phyloP scores from a whole-genome alignment of 2,888 invertebrate species.

The Uropetala carovei region DNA sequence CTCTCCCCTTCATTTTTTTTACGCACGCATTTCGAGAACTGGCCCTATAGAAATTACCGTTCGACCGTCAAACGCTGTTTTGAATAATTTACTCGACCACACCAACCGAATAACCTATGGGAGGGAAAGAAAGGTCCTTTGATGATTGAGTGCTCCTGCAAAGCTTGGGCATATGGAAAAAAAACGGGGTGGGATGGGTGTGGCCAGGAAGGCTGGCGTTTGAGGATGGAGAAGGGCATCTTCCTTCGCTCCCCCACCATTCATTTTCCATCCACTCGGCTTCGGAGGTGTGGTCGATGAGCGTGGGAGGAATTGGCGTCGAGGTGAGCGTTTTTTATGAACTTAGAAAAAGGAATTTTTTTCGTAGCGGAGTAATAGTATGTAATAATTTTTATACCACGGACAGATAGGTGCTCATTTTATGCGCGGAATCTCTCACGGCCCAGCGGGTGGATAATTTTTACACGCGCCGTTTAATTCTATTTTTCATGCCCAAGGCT shows the following conservation, averaged over 20 bases:
- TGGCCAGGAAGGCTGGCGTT: background rate
- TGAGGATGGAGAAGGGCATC: background rate
- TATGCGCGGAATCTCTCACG: no score
- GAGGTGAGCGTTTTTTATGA: background rate
- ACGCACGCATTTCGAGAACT: background rate
- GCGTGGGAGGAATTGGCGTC: background rate
- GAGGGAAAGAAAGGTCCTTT: background rate
- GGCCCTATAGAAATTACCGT: conserved; percentile 1
- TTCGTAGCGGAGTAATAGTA: background rate
- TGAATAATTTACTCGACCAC: conserved; percentile 30
- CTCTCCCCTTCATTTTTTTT: conserved; percentile 4
- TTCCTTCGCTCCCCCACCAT: background rate
- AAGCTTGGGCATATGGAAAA: background rate
- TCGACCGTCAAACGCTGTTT: background rate
- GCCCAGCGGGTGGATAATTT: no score
- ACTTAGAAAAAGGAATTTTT: background rate
- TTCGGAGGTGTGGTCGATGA: background rate
- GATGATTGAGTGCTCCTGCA: background rate
- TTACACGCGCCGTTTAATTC: no score
- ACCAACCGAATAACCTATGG: background rate
- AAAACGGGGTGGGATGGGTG: background rate
- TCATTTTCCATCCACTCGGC: background rate
- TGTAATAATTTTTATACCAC: no score
- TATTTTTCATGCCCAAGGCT: no score
- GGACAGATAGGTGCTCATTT: no score